Evolutionary conservation across 2,888 invertebrate genomes (phyloP).

Genomic region (Melanargia galathea): DNA sequence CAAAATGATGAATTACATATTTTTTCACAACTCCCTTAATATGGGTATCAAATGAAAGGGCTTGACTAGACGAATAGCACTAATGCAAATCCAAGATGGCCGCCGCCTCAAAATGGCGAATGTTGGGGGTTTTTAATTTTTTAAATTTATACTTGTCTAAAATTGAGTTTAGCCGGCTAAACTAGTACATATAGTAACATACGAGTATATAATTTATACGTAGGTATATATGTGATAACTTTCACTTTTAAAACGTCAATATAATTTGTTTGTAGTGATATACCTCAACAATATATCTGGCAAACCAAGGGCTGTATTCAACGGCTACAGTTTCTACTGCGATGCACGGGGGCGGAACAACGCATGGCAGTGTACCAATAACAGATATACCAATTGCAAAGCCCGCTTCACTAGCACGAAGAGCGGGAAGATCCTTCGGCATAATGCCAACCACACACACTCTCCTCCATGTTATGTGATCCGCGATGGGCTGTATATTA

Average conservation of each 20-base stretch:
- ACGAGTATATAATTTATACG: too few relatives aligned
- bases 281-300: slow-evolving; percentile 36
- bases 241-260: background rate
- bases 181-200: too few relatives aligned
- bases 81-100: too few relatives aligned
- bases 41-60: too few relatives aligned
- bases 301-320: slow-evolving; percentile 36
- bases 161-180: too few relatives aligned
- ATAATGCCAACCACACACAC: slow-evolving; percentile 43
- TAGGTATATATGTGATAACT: too few relatives aligned
- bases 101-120: too few relatives aligned
- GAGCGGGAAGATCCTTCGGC: slow-evolving; percentile 20
- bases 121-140: too few relatives aligned
- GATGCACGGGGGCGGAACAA: slow-evolving; percentile 14
- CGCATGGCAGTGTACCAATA: slow-evolving; percentile 42
- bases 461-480: slow-evolving; percentile 39
- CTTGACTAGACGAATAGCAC: too few relatives aligned
- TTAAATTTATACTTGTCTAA: too few relatives aligned
- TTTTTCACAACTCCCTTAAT: too few relatives aligned
- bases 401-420: slow-evolving; percentile 39
- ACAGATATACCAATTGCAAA: slow-evolving; percentile 33
- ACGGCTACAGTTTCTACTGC: slow-evolving; percentile 39
- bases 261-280: slow-evolving; percentile 34
- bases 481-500: slow-evolving; percentile 33
- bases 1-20: too few relatives aligned